Percentiles rank a stretch among this genome's conserved stretches.
These are phyloP conservation scores for Aporrectodea caliginosa DNA, from an alignment of 1,140 invertebrate species.

Conservation along the genomic window DNA sequence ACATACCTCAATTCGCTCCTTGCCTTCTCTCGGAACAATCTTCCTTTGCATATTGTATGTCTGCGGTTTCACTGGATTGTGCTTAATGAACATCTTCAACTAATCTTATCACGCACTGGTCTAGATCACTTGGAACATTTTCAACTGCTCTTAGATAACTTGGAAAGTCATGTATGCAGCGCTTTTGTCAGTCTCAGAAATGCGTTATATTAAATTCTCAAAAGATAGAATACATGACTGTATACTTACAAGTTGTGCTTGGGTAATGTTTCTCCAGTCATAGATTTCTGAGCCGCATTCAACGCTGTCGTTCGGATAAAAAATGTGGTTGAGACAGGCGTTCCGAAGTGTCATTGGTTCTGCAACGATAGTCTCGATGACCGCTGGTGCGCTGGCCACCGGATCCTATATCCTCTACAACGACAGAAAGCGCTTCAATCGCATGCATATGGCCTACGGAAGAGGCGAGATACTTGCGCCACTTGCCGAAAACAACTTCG, in stretches of 20 bases:
- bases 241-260: too few species aligned
- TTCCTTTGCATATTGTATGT: too few species aligned
- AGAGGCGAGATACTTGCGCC: constrained; percentile 23
- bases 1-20: too few species aligned
- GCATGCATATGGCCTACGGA: constrained; percentile 14
- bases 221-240: not conserved
- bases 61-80: too few species aligned
- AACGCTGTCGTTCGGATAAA: not conserved
- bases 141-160: too few species aligned
- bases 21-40: too few species aligned
- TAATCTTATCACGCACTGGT: too few species aligned
- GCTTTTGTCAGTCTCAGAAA: too few species aligned
- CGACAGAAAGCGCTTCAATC: not conserved
- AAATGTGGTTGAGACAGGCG: not conserved
- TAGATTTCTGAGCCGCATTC: not conserved
- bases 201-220: not conserved
- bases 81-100: too few species aligned
- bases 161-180: too few species aligned
- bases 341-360: not conserved
- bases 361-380: not conserved
- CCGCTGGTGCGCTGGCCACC: not conserved
- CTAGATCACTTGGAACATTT: too few species aligned
- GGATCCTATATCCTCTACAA: not conserved
- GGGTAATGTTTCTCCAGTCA: not conserved
- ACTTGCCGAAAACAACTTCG: constrained; percentile 16